These are phyloP conservation scores for Phalera bucephala DNA, from an alignment of 2,888 invertebrate genomes.

Conservation along the genomic window DNA sequence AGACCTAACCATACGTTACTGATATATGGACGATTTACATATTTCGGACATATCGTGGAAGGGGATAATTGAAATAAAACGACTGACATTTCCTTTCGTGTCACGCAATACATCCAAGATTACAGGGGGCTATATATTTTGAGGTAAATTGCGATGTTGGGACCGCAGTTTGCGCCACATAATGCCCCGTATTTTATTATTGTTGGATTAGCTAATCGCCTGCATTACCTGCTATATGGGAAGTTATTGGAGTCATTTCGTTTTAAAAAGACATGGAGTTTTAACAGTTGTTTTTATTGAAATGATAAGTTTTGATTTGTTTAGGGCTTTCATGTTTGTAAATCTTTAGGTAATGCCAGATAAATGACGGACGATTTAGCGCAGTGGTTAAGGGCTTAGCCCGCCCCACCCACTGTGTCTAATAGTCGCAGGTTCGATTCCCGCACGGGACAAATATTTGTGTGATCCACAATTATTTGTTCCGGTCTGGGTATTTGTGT, in stretches of 20 bases:
- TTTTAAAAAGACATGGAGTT: conserved; percentile 13
- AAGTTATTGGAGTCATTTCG: conserved; percentile 20
- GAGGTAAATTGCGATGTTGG: conserved; percentile 36
- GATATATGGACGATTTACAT: conserved; percentile 37
- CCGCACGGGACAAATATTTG: no score
- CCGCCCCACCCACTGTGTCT: no score
- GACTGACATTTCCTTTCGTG: conserved; percentile 55
- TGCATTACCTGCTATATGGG: conserved; percentile 26
- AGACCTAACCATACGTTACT: conserved; percentile 21
- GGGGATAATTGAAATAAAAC: conserved; percentile 59
- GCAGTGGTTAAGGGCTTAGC: no score
- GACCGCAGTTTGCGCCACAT: conserved; percentile 18
- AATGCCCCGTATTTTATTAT: conserved; percentile 28
- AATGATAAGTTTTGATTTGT: no score
- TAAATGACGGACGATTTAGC: no score
- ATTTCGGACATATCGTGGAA: conserved; percentile 38
- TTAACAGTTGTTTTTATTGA: conserved; percentile 7
- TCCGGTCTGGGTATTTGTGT: no score
- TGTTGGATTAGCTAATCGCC: conserved; percentile 26
- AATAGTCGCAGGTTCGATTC: no score
- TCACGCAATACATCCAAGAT: conserved; percentile 60
- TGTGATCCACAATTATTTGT: no score
- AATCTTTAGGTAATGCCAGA: no score
- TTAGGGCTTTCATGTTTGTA: no score
- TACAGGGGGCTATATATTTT: conserved; percentile 39